These are phyloP conservation scores for Elymnias hypermnestra DNA, from an alignment of 1,140 invertebrate species.

Conservation along the genomic window DNA sequence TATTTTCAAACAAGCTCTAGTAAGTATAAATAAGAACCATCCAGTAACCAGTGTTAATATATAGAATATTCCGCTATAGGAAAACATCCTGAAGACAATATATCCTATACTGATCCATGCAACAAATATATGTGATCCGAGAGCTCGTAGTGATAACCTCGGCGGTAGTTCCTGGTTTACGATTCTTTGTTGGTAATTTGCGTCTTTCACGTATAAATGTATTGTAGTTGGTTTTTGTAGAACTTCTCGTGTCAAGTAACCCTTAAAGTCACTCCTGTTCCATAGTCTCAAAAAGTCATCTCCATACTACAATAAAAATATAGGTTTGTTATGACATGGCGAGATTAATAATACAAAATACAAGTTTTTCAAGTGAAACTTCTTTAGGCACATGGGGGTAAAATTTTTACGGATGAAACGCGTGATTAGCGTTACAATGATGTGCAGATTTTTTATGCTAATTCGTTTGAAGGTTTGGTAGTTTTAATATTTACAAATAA, in stretches of 20 bases:
- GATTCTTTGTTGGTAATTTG: constrained; percentile 74
- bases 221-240: constrained; percentile 80
- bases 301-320: constrained; percentile 80
- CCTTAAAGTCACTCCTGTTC: constrained; percentile 78
- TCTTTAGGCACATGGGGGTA: no score
- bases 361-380: no score
- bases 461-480: no score
- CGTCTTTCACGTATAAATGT: constrained; percentile 77
- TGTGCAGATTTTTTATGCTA: no score
- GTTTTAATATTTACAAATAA: no score
- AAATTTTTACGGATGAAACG: no score
- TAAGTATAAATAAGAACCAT: constrained; percentile 40
- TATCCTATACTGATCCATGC: constrained; percentile 52
- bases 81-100: constrained; percentile 45
- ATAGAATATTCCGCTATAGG: constrained; percentile 47
- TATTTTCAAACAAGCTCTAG: constrained; percentile 49
- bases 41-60: constrained; percentile 37
- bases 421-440: no score
- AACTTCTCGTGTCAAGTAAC: constrained; percentile 80
- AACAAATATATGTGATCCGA: constrained; percentile 81
- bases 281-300: constrained; percentile 79
- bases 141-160: constrained; percentile 81
- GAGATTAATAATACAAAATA: no score
- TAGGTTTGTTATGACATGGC: no score
- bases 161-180: constrained; percentile 79